Evolutionary conservation across 2,888 invertebrate genomes (phyloP), one percentile per base, ranked within the genome.

Genomic region (Drosophila maculinotata): DNA sequence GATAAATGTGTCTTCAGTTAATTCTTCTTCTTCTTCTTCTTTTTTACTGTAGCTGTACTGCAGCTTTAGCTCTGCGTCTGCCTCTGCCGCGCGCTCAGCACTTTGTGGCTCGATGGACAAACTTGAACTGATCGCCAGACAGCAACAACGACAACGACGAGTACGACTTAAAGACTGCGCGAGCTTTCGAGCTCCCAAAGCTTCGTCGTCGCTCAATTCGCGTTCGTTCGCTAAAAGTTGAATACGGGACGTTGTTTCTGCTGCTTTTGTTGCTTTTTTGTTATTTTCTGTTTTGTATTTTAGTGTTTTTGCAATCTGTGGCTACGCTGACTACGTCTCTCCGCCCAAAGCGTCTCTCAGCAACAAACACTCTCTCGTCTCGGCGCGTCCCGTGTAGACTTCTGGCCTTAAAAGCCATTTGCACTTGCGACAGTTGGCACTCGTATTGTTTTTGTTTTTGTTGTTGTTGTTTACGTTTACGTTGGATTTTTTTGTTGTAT

Each of bases 401-500:
- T 76, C 60, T 75, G 65, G 69, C 69, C 72, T 63, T 60, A 56
- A 78, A 69, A 70, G 63, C 76, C 80, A 82, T 85, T 81, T 85
- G 80, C 80, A 81, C 80, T 81, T 80, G 85, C 82, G 82, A 79
- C 80, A 79, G 82, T 79, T 84, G 82, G 65, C 68, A 69, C 79
- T 75, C 70, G 56, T 47, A 49, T 63, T 72, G 70, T 59, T 59
- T 47, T 57, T 70, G 49, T 42, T 54, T 15, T 45, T 57, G 41
- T 59, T 56, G 39, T 62, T 56, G 42, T 52, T 52, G 53, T 57
- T 59, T 75, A 54, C 44, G 28, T 44, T 38, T 25, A 51, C 15
- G 62, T 33, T 66, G n/a, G n/a, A 60, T 58, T 75, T 30, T 67
- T 67, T 59, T 70, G 17, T 42, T 58, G 57, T 51, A 47, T 38